A percentile compares a stretch with the other conserved stretches of the same genome.
phyloP scores from a whole-genome alignment of 1,140 invertebrate species.

The Andricus grossulariae region DNA sequence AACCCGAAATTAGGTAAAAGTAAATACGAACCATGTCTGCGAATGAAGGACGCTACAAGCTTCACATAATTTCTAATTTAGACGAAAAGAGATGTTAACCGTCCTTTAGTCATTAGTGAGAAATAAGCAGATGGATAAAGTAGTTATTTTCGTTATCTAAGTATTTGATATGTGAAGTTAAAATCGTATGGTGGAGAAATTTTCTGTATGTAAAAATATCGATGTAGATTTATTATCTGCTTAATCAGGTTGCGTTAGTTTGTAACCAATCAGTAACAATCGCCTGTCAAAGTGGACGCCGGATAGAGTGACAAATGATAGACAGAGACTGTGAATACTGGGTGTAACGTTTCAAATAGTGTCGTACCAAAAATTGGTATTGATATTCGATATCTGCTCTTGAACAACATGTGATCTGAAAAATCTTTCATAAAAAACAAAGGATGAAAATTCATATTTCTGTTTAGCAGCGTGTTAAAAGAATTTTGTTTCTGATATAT shows the following conservation, averaged over 20 bases:
- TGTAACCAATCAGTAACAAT: constrained; percentile 47
- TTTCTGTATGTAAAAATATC: constrained; percentile 27
- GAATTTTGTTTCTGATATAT: too few relatives aligned
- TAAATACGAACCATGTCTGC: background rate
- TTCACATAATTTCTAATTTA: background rate
- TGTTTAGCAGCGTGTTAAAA: too few relatives aligned
- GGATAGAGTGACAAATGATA: constrained; percentile 59
- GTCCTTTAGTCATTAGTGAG: background rate
- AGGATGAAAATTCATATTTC: too few relatives aligned
- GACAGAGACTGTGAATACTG: constrained; percentile 49
- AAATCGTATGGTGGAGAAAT: constrained; percentile 35
- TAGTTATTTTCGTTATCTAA: too few relatives aligned
- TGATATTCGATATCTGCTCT: constrained; percentile 11
- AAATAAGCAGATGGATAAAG: too few relatives aligned
- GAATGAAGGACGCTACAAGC: background rate
- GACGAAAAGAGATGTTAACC: background rate
- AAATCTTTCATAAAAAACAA: too few relatives aligned
- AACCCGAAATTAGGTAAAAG: background rate
- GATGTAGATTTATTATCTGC: constrained; percentile 36
- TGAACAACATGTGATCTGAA: background rate
- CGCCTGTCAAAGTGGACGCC: constrained; percentile 48
- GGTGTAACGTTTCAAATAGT: constrained; percentile 26
- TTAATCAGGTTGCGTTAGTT: constrained; percentile 43
- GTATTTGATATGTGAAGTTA: too few relatives aligned
- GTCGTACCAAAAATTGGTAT: background rate